Evolutionary conservation across 2,888 invertebrate species (phyloP).

Genomic region (Eumacrocentrus americanus): DNA sequence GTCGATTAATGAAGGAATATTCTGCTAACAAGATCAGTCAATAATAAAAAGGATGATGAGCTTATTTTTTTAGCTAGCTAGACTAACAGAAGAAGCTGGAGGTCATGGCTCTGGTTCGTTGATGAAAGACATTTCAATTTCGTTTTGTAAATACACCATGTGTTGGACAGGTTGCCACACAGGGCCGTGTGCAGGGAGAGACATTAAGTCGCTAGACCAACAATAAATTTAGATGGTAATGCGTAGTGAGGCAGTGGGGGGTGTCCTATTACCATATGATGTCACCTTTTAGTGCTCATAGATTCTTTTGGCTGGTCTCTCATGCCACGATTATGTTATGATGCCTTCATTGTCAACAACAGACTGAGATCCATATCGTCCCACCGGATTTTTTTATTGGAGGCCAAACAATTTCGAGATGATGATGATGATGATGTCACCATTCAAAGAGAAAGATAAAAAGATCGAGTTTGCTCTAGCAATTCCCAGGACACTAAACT

Average conservation of each 20-base stretch:
- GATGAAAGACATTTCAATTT: neutral
- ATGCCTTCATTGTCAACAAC: too few species aligned
- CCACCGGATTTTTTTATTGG: too few species aligned
- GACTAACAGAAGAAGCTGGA: too few species aligned
- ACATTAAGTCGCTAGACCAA: neutral
- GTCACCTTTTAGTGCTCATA: neutral
- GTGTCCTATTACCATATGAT: neutral
- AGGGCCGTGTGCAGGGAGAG: neutral
- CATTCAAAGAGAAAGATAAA: neutral
- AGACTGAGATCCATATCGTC: too few species aligned
- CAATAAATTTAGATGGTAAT: constrained; percentile 4
- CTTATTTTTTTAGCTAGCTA: too few species aligned
- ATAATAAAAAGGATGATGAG: too few species aligned
- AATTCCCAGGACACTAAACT: neutral
- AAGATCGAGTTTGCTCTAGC: neutral
- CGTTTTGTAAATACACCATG: neutral
- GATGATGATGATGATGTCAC: neutral
- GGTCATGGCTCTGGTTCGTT: constrained; percentile 4
- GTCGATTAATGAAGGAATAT: too few species aligned
- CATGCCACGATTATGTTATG: too few species aligned
- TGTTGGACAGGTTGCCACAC: constrained; percentile 1
- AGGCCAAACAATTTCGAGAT: neutral
- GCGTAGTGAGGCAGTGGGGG: neutral
- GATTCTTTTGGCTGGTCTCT: neutral
- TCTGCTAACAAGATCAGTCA: too few species aligned